A percentile compares a stretch with the other conserved stretches of the same genome.
Evolutionary conservation across 2,113 vertebrate genomes (phyloP).

Genomic region (Egretta garzetta): DNA sequence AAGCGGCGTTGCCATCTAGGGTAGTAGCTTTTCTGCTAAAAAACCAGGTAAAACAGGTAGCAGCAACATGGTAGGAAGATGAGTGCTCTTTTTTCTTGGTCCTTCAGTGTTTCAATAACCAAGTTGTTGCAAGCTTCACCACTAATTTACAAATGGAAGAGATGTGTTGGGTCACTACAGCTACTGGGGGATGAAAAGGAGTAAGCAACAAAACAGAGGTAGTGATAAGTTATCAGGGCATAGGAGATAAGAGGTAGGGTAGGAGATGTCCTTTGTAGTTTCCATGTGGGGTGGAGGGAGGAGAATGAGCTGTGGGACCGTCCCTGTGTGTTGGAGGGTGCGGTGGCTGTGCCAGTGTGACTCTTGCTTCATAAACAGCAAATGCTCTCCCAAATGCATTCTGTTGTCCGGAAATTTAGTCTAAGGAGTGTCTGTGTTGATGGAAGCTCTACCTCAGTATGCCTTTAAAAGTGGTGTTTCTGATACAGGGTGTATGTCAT

Average conservation of each 20-base stretch:
- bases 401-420: background rate
- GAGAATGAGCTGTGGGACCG: background rate
- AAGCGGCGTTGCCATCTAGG: background rate
- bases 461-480: background rate
- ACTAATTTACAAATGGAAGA: background rate
- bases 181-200: background rate
- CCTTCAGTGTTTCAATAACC: background rate
- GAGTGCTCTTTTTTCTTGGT: background rate
- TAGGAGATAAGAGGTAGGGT: background rate
- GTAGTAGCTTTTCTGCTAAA: background rate
- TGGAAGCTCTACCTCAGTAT: background rate
- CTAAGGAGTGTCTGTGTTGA: background rate
- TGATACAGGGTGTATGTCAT: rapidly evolving
- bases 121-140: background rate
- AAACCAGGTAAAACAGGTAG: no score
- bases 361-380: background rate
- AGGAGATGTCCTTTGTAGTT: background rate
- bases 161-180: rapidly evolving
- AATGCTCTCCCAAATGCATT: background rate
- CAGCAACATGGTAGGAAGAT: background rate
- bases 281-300: background rate
- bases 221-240: background rate
- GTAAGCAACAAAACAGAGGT: rapidly evolving
- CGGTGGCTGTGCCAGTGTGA: rapidly evolving
- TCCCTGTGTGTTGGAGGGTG: rapidly evolving